Base-by-base conservation (phyloP, 92 coral and sea anemone genomes). In the Actinostola sp. region DNA sequence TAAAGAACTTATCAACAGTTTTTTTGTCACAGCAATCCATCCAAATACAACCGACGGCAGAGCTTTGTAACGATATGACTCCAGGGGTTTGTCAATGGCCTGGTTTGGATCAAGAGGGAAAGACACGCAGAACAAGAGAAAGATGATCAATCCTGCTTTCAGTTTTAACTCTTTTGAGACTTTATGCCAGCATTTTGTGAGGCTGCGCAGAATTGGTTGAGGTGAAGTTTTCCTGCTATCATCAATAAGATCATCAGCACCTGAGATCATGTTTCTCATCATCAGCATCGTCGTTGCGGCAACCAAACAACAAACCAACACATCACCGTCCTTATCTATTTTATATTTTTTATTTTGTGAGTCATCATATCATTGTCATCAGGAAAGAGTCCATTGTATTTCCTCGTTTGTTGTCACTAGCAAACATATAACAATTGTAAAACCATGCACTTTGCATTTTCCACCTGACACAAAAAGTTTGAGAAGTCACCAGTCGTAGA, bases 131-230 rank as follows among this genome's bases (percentile, higher is more conserved):
- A 66, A 8, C 94, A n/a, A 89, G 44, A 72, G 86, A 50, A 85
- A 80, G 48, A 83, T 92, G 82, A 74, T 92, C 43, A 79, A 82
- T 26, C 96, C 97, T 2, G 96, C 92, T 30, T 92, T 92, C 46
- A 71, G 60, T 44, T 61, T 71, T 43, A 61, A 60, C 13, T 79
- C 81, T 50, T 63, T 92, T 39, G 68, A 77, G 58, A 78, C 67
- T 81, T 92, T 84, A 78, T 89, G 34, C 75, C 72, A 8, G 63
- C 79, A 10, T 88, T 92, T 32, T 65, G 58, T 20, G 86, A 80
- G 31, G 54, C 73, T 30, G 81, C 82, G 64, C 46, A 51, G 69
- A 83, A 13, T 65, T 92, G 34, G 82, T 89, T 3, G 34, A 86
- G 97, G 97, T 92, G 35, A 53, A 33, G n/a, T n/a, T n/a, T n/a